A percentile compares a stretch with the other conserved stretches of the same genome.
Conservation (phyloP, 2,888 invertebrate genomes). For the Xanthorhoe designata region DNA sequence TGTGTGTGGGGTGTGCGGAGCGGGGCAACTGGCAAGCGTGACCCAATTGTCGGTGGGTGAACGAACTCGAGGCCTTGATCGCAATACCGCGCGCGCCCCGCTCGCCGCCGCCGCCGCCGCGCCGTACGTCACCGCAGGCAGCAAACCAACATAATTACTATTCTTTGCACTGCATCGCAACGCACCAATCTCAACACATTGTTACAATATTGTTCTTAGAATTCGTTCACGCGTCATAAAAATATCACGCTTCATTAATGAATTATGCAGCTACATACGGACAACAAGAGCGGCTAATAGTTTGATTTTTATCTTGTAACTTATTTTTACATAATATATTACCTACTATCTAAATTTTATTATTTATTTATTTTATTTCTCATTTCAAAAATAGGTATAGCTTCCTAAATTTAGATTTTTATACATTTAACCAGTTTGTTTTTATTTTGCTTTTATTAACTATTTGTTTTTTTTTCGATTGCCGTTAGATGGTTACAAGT, state of each 20-base stretch:
- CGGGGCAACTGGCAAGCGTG: conserved; percentile 68
- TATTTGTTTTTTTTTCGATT: background rate
- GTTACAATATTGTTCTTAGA: conserved; percentile 62
- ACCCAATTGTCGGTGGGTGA: conserved; percentile 81
- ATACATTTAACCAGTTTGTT: background rate
- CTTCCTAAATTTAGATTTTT: background rate
- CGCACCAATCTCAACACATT: conserved; percentile 60
- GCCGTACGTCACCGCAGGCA: conserved; percentile 60
- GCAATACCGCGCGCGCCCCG: conserved; percentile 72
- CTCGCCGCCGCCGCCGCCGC: conserved; percentile 46
- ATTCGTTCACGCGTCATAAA: conserved; percentile 50
- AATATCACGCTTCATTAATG: conserved; percentile 39
- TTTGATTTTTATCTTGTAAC: conserved; percentile 23
- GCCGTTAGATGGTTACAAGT: background rate
- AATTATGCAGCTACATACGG: conserved; percentile 44
- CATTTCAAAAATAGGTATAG: background rate
- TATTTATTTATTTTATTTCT: background rate
- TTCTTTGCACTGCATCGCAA: conserved; percentile 24
- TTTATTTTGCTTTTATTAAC: background rate
- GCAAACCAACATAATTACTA: conserved; percentile 34
- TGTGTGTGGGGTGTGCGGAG: conserved; percentile 69
- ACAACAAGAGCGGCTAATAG: conserved; percentile 42
- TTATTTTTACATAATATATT: too few relatives aligned
- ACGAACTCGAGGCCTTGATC: conserved; percentile 85
- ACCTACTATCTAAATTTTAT: background rate